Percentiles rank a stretch among this genome's conserved stretches.
Evolutionary conservation across 2,888 invertebrate genomes (phyloP).

Genomic region (Steinernema hermaphroditum): DNA sequence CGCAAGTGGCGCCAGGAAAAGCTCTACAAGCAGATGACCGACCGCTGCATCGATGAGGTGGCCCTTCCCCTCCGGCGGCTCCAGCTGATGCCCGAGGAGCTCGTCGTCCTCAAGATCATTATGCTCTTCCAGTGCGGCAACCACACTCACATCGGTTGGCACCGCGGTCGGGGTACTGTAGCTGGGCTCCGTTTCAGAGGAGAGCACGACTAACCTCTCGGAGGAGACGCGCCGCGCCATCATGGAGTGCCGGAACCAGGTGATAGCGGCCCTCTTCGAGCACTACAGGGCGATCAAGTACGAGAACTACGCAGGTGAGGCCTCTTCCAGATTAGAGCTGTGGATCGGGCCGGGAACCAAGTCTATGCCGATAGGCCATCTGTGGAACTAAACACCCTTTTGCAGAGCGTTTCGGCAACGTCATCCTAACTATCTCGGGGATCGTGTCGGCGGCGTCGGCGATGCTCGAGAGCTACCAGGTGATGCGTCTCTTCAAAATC

Average conservation of each 20-base stretch:
- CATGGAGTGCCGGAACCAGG: constrained; percentile 48
- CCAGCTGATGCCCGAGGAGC: constrained; percentile 52
- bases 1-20: constrained; percentile 62
- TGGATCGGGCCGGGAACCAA: no score
- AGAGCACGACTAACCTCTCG: constrained; percentile 43
- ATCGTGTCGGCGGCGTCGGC: constrained; percentile 56
- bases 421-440: constrained; percentile 57
- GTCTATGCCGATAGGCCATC: no score
- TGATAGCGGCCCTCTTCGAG: constrained; percentile 56
- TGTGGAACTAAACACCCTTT: background rate
- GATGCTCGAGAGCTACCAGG: constrained; percentile 58
- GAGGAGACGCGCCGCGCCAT: constrained; percentile 48
- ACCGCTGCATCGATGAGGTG: constrained; percentile 60
- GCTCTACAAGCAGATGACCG: constrained; percentile 61
- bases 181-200: constrained; percentile 40
- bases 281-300: constrained; percentile 50
- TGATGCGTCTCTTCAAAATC: constrained; percentile 64
- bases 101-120: constrained; percentile 58
- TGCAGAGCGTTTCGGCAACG: constrained; percentile 58
- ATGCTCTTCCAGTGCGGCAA: constrained; percentile 58
- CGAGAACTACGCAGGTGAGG: constrained; percentile 42
- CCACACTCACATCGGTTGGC: constrained; percentile 38
- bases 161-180: background rate
- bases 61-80: constrained; percentile 52
- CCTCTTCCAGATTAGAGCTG: background rate